A percentile compares a stretch with the other conserved stretches of the same genome.
phyloP scores from a whole-genome alignment of 2,113 vertebrate species.

The Butorides virescens region DNA sequence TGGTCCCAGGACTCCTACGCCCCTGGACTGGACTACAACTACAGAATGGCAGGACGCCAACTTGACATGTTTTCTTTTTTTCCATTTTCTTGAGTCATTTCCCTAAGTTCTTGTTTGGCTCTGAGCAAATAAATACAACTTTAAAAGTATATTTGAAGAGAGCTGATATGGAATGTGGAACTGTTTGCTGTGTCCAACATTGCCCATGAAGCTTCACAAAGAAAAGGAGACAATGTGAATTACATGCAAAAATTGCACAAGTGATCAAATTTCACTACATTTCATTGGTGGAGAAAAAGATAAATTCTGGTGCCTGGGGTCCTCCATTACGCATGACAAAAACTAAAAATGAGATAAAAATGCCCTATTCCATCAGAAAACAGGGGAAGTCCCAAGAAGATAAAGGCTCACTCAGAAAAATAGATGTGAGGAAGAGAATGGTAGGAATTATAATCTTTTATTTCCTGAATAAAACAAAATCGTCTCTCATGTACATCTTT shows the following conservation, averaged over 20 bases:
- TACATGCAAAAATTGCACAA: not conserved
- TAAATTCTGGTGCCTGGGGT: not conserved
- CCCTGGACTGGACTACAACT: not conserved
- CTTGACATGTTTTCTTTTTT: not conserved
- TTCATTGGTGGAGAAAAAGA: not conserved
- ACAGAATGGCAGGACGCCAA: not conserved
- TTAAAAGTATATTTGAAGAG: not conserved
- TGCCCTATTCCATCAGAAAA: not conserved
- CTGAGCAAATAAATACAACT: not conserved
- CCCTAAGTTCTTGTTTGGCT: not conserved
- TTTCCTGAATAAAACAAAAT: not conserved
- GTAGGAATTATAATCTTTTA: not conserved
- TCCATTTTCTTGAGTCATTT: not conserved
- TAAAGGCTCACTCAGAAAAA: conserved; percentile 18
- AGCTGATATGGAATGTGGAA: not conserved
- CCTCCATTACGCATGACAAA: not conserved
- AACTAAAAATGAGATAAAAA: conserved; percentile 9
- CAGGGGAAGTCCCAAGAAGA: not conserved
- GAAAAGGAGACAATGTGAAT: not conserved
- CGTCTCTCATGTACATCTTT: not conserved
- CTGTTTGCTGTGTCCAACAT: not conserved
- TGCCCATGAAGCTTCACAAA: not conserved
- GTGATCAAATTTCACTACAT: not conserved
- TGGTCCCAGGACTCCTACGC: not conserved
- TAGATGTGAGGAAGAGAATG: not conserved